Evolutionary conservation across 2,888 invertebrate genomes (phyloP).

Genomic region (Temnothorax rugatulus): DNA sequence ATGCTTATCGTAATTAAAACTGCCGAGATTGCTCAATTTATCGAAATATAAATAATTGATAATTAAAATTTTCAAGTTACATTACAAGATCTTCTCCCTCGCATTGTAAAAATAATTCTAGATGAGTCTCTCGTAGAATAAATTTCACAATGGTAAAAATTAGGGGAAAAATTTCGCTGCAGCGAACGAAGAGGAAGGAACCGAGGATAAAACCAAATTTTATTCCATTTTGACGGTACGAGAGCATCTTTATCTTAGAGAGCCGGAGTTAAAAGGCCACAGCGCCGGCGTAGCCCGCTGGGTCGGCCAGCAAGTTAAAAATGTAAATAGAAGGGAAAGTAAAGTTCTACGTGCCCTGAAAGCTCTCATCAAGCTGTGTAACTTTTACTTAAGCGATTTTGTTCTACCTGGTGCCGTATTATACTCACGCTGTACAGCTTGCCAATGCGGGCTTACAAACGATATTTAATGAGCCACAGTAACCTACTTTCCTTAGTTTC

Average conservation of each 20-base stretch:
- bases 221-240: slow-evolving; percentile 16
- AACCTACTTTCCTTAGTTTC: slow-evolving; percentile 27
- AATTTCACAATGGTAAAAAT: slow-evolving; percentile 20
- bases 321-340: slow-evolving; percentile 51
- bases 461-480: slow-evolving; percentile 44
- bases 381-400: slow-evolving; percentile 57
- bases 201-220: slow-evolving; percentile 39
- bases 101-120: slow-evolving; percentile 14
- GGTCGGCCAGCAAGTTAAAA: slow-evolving; percentile 47
- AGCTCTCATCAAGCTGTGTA: slow-evolving; percentile 56
- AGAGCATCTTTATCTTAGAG: slow-evolving; percentile 33
- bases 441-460: slow-evolving; percentile 48
- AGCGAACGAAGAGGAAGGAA: neutral
- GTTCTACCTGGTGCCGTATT: slow-evolving; percentile 41
- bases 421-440: slow-evolving; percentile 28
- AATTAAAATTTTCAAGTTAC: neutral
- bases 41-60: neutral
- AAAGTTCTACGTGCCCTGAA: slow-evolving; percentile 45
- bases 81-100: neutral
- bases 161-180: neutral
- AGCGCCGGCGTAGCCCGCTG: neutral
- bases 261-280: slow-evolving; percentile 40
- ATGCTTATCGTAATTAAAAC: neutral
- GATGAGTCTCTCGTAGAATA: neutral
- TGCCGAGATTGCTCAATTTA: neutral